Conservation (phyloP, 2,888 invertebrate genomes). For the Amiota communis region DNA sequence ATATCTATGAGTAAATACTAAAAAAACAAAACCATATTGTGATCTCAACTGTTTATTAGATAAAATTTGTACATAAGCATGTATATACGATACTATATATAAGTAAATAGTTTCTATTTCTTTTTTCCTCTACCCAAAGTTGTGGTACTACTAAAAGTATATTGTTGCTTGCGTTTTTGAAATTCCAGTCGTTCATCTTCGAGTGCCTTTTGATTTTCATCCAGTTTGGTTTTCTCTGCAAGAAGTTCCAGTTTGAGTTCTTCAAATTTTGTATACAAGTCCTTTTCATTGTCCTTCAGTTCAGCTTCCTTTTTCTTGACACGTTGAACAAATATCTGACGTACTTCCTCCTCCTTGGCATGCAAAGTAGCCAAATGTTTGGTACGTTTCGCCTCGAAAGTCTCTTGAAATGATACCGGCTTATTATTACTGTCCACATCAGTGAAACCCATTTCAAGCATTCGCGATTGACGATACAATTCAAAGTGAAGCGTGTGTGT, state of each 20-base stretch:
- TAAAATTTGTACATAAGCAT: neutral
- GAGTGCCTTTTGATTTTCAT: conserved; percentile 92
- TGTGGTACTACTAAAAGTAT: conserved; percentile 85
- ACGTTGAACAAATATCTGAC: conserved; percentile 97
- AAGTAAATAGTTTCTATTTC: conserved; percentile 76
- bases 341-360: conserved; percentile 97
- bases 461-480: conserved; percentile 90
- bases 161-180: conserved; percentile 88
- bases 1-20: no score
- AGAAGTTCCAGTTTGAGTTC: conserved; percentile 95
- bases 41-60: no score
- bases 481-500: conserved; percentile 98
- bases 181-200: conserved; percentile 95
- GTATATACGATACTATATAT: neutral
- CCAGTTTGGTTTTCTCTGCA: conserved; percentile 94
- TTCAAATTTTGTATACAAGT: conserved; percentile 96
- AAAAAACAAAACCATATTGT: no score
- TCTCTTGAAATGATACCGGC: conserved; percentile 76
- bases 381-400: conserved; percentile 91
- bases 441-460: conserved; percentile 96
- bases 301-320: conserved; percentile 99
- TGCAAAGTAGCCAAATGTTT: conserved; percentile 94
- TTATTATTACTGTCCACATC: conserved; percentile 95
- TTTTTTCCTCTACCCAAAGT: conserved; percentile 94
- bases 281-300: conserved; percentile 96